phyloP scores from a whole-genome alignment of 30 jellyfish, hydroid and myxozoan species.

The Rhopilema esculentum region DNA sequence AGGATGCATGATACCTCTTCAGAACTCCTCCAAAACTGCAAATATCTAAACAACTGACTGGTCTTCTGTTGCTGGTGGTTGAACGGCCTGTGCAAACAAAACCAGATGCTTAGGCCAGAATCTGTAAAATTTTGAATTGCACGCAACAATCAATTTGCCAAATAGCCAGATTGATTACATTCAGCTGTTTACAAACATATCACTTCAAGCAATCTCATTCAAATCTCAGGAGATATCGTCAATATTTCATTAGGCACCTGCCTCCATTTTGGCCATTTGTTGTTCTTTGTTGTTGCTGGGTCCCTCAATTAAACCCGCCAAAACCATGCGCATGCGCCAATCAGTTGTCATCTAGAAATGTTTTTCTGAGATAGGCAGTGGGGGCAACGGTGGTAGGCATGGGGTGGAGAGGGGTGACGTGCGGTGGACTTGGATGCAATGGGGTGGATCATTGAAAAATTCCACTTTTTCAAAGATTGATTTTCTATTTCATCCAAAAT shows the following conservation, averaged over 20 bases:
- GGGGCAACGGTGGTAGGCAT: too few relatives aligned
- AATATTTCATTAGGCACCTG: neutral
- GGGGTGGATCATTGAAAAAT: too few relatives aligned
- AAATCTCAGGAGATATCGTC: neutral
- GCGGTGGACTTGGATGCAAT: too few relatives aligned
- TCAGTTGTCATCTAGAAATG: too few relatives aligned
- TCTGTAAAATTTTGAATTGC: neutral
- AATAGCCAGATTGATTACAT: neutral
- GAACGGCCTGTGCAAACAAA: neutral
- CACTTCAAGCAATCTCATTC: neutral
- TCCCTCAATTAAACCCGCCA: conserved; percentile 56
- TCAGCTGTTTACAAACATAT: neutral
- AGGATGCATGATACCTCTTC: conserved; percentile 15
- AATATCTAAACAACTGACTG: neutral
- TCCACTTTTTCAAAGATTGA: too few relatives aligned
- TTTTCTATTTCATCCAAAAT: too few relatives aligned
- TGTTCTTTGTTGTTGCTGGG: conserved; percentile 54
- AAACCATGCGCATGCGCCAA: conserved; percentile 44
- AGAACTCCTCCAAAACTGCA: neutral
- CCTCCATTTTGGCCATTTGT: conserved; percentile 3
- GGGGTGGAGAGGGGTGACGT: too few relatives aligned
- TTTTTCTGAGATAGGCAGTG: too few relatives aligned
- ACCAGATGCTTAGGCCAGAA: neutral
- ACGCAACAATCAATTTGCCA: neutral
- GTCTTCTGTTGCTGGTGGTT: neutral